phyloP scores from a whole-genome alignment of 1,140 invertebrate genomes.

The Drosophila biarmipes region DNA sequence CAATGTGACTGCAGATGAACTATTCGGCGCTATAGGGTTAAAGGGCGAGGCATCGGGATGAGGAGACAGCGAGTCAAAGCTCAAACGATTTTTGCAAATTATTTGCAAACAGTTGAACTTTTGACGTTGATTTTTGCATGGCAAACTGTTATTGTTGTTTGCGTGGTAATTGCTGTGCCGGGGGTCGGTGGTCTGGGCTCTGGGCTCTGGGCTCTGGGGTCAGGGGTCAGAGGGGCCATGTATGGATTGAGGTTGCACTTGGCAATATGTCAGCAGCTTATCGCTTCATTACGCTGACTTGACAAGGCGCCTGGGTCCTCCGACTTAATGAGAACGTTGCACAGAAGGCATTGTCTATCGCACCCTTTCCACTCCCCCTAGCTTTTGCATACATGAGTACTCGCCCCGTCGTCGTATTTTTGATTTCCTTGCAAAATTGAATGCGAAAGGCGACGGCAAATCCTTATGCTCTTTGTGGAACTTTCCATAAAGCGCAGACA shows the following conservation, averaged over 20 bases:
- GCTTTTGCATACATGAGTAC: constrained; percentile 58
- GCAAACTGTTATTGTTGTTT: constrained; percentile 52
- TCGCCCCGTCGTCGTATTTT: constrained; percentile 7
- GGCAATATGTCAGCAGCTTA: constrained; percentile 76
- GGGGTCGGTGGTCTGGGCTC: neutral
- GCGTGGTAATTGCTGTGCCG: constrained; percentile 60
- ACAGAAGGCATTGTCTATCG: constrained; percentile 48
- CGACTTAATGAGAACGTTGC: constrained; percentile 64
- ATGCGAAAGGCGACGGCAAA: constrained; percentile 50
- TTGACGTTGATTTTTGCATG: constrained; percentile 72
- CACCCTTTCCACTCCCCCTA: neutral
- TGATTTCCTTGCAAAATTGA: constrained; percentile 30
- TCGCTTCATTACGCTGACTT: constrained; percentile 74
- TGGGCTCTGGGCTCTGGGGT: neutral
- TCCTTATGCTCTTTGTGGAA: constrained; percentile 53
- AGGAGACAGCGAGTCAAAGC: constrained; percentile 40
- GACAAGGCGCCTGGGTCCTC: constrained; percentile 50
- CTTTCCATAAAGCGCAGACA: constrained; percentile 23
- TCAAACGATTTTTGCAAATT: constrained; percentile 75
- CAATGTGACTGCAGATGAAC: constrained; percentile 69
- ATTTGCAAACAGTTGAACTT: constrained; percentile 78
- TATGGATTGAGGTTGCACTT: constrained; percentile 71
- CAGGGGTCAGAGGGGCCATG: constrained; percentile 4
- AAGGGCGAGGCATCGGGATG: neutral
- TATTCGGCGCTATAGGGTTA: constrained; percentile 19